Base-by-base conservation (phyloP, 35 echinoderm and acorn worm species). In the Apostichopus californicus region DNA sequence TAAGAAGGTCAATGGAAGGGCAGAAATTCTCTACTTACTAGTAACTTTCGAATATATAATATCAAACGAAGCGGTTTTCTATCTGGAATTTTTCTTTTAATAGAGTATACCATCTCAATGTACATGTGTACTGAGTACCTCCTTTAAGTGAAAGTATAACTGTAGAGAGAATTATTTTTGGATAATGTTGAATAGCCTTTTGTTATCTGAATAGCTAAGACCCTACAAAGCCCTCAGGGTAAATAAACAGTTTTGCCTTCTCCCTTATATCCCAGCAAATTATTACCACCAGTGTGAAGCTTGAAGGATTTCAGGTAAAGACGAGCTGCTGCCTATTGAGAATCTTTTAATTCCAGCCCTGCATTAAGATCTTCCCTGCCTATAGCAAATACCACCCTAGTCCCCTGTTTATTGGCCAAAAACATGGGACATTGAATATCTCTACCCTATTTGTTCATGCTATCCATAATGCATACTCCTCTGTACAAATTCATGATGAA, bases 181-280 rank as follows among this genome's bases (percentile, higher is more conserved):
- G 80, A 83, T 6, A 54, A 55, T 83, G 80, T 83, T 55, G 26
- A 83, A 83, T 83, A 56, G 80, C 80, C 34, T 83, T 83, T 83
- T 83, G 80, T 83, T 83, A 53, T 83, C 80, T 83, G 80, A 83
- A 83, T 83, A 83, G 80, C 8, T 83, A 55, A 83, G 14, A 55
- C 80, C 12, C 34, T 46, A 56, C 34, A 8, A 55, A 56, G 52
- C 80, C 80, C 80, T 56, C 17, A 83, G 80, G 80, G 80, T 17
- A 83, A 83, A 56, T 55, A 83, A 83, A 83, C 80, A 83, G 14
- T 55, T 83, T 83, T 83, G 34, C 8, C 34, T 83, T 55, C 52
- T 83, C 64, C 64, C 64, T 68, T 18, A 11, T 46, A 46, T 46
- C 34, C 34, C 2, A 46, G 34, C 34, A 46, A 46, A 46, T 46